phyloP scores from a whole-genome alignment of 2,888 invertebrate species.

The Andrena praecox region DNA sequence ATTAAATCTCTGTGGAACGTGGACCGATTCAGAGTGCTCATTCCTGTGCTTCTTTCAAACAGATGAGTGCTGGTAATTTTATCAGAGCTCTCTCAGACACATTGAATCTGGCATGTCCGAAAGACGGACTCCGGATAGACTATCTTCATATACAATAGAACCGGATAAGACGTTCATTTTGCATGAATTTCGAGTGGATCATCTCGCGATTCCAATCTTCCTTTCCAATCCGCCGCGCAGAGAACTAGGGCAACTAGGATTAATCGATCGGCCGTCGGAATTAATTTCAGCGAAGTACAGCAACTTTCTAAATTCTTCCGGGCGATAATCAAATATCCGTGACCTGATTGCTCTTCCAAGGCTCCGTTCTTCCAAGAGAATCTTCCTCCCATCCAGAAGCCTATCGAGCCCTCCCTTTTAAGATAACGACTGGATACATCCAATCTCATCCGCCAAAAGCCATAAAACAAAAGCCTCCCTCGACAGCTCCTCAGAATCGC shows the following conservation, averaged over 20 bases:
- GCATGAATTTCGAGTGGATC: background rate
- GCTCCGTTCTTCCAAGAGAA: background rate
- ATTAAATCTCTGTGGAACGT: background rate
- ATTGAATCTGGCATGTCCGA: too few species aligned
- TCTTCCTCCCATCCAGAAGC: constrained; percentile 7
- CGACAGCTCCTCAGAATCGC: background rate
- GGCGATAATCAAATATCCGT: constrained; percentile 2
- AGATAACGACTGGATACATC: background rate
- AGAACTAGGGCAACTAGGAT: constrained; percentile 28
- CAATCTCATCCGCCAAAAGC: background rate
- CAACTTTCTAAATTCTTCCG: constrained; percentile 25
- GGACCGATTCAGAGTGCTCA: too few species aligned
- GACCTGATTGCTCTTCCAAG: constrained; percentile 24
- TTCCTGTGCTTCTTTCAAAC: too few species aligned
- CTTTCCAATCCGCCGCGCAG: constrained; percentile 1
- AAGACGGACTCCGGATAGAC: too few species aligned
- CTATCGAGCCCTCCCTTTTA: constrained; percentile 20
- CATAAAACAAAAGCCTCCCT: background rate
- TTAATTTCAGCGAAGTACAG: constrained; percentile 20
- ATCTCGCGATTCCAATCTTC: background rate
- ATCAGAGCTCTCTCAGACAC: too few species aligned
- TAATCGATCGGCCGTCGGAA: constrained; percentile 33
- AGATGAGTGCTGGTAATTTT: too few species aligned
- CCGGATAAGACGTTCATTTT: background rate
- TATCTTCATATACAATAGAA: too few species aligned